A percentile compares a stretch with the other conserved stretches of the same genome.
Evolutionary conservation across 2,888 invertebrate species (phyloP).

Genomic region (Molanna angustata): DNA sequence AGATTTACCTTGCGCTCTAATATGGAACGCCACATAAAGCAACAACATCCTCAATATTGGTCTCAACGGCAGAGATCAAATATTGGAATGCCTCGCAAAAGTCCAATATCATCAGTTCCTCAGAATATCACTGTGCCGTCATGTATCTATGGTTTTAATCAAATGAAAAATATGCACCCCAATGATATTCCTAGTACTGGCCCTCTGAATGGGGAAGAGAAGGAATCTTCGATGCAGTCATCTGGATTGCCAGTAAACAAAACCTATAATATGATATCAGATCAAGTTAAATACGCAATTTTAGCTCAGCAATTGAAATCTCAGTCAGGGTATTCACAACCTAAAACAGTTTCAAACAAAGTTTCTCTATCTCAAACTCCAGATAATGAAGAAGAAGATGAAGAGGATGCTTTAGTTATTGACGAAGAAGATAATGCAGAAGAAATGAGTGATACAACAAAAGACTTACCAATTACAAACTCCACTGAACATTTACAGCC

Average conservation of each 20-base stretch:
- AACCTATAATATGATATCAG: constrained; percentile 45
- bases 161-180: constrained; percentile 20
- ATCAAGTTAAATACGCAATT: constrained; percentile 73
- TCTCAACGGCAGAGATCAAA: constrained; percentile 65
- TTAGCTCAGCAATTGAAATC: constrained; percentile 74
- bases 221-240: constrained; percentile 9
- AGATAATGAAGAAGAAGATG: constrained; percentile 63
- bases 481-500: not conserved
- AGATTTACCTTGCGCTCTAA: constrained; percentile 89
- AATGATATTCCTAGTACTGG: constrained; percentile 9
- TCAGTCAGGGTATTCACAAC: constrained; percentile 41
- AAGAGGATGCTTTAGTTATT: constrained; percentile 65
- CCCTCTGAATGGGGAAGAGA: constrained; percentile 10
- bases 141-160: constrained; percentile 25
- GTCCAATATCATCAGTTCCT: constrained; percentile 25
- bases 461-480: too few species aligned
- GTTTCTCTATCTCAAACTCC: constrained; percentile 45
- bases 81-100: constrained; percentile 41
- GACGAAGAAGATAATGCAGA: constrained; percentile 60
- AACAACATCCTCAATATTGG: constrained; percentile 90
- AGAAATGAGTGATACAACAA: constrained; percentile 34
- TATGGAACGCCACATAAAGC: constrained; percentile 93
- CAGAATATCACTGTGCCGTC: constrained; percentile 31
- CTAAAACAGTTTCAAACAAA: constrained; percentile 25
- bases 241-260: constrained; percentile 11